Base-by-base conservation (phyloP, 2,797 vertebrate species). In the Sebastes steindachneri region DNA sequence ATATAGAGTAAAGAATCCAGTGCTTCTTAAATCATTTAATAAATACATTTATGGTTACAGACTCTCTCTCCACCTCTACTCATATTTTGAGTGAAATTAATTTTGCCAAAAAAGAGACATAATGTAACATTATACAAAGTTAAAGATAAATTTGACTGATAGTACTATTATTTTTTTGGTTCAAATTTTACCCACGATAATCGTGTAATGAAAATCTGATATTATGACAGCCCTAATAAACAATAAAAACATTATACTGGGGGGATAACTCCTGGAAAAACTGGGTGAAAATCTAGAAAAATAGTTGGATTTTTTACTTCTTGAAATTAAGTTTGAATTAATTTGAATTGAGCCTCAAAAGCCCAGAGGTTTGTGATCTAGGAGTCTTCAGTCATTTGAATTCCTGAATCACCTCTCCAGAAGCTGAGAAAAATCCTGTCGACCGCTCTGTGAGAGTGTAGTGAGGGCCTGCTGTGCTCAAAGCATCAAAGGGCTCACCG, bases 401-500 rank as follows among this genome's bases (percentile, higher is more conserved):
- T 70, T 77, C 45, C 69, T 70, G 57, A 73, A 73, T 76, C 51
- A 12, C 58, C 19, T 51, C 58, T 69, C 41, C 48, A 68, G 60
- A 63, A 70, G 37, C 48, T 28, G 60, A 57, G 25, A 53, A 68
- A 68, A 81, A 82, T 67, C 63, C n/a, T 64, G 76, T 74, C 81
- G 81, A 72, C 57, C 2, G 31, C 74, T 74, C 31, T 81, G n/a
- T 57, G 6, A 29, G 54, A 41, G 48, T 48, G 71, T 0, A 65
- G 73, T 2, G 35, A 67, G 21, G 53, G 12, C 70, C 69, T 70
- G 81, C 74, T 78, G 73, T 63, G 80, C 60, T 79, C 66, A 51
- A 37, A 79, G 67, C 74, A 66, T 87, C 82, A 84, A 70, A 87
- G 33, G 17, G 28, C 35, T 33, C 73, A 59, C 64, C 1, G 2